phyloP scores from a whole-genome alignment of 2,888 invertebrate genomes.

The Limnephilus rhombicus region DNA sequence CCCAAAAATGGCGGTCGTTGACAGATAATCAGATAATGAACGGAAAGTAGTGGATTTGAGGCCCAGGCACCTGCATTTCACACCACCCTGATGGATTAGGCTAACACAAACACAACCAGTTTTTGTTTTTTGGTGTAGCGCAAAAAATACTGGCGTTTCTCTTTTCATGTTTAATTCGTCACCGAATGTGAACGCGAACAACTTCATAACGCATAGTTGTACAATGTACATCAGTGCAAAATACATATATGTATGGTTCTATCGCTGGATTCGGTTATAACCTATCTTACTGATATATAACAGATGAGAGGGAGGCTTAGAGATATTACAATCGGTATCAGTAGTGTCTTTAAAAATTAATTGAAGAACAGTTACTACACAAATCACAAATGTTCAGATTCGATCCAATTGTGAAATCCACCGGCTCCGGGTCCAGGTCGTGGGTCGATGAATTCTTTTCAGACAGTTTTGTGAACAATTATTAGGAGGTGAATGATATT shows the following conservation, averaged over 20 bases:
- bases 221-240: not conserved
- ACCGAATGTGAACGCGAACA: conserved; percentile 13
- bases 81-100: not conserved
- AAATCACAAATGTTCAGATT: conserved; percentile 4
- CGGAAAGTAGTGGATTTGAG: not conserved
- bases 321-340: too few relatives aligned
- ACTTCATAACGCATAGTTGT: not conserved
- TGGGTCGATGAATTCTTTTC: conserved; percentile 38
- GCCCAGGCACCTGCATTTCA: not conserved
- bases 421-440: conserved; percentile 5
- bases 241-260: not conserved
- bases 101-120: not conserved
- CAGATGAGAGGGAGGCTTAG: too few relatives aligned
- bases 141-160: conserved; percentile 3
- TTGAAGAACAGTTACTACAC: not conserved
- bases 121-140: not conserved
- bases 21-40: conserved; percentile 18
- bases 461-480: conserved; percentile 28
- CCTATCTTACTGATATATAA: too few relatives aligned
- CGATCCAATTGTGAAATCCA: not conserved
- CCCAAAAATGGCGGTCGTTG: conserved; percentile 26
- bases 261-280: not conserved
- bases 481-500: conserved; percentile 36
- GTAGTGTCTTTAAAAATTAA: not conserved
- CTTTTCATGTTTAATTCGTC: conserved; percentile 11